A percentile compares a stretch with the other conserved stretches of the same genome.
Evolutionary conservation across 2,888 invertebrate genomes (phyloP).

Genomic region (Amaurobius ferox): DNA sequence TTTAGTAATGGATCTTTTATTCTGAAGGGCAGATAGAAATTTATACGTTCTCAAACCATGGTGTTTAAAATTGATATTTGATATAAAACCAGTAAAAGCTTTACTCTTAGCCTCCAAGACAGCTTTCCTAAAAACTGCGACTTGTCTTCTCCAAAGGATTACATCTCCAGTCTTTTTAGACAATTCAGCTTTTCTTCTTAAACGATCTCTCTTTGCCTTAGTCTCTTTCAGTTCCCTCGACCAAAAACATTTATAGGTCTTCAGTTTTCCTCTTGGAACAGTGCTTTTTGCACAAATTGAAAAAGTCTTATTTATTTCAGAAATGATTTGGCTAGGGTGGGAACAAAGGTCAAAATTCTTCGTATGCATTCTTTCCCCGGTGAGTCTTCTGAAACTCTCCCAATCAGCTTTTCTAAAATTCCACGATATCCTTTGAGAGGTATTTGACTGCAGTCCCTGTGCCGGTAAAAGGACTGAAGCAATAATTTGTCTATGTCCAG

Average conservation of each 20-base stretch:
- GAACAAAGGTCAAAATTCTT: no score
- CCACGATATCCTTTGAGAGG: no score
- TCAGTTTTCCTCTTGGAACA: constrained; percentile 17
- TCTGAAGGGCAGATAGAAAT: no score
- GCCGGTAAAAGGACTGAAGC: no score
- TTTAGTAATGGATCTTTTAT: no score
- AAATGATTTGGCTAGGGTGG: no score
- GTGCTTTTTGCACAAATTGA: constrained; percentile 7
- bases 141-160: constrained; percentile 4
- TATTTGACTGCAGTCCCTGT: no score
- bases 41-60: constrained; percentile 13
- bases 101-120: constrained; percentile 19
- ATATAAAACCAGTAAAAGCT: constrained; percentile 15
- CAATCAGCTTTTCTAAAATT: no score
- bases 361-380: no score
- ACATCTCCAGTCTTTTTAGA: background rate
- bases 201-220: background rate
- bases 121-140: constrained; percentile 7
- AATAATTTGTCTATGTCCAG: constrained; percentile 26
- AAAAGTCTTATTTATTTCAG: background rate
- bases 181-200: no score
- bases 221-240: constrained; percentile 6
- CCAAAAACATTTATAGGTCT: constrained; percentile 5
- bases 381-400: no score
- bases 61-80: constrained; percentile 12